Evolutionary conservation across 2,797 vertebrate species (phyloP).

Genomic region (Mormyrus hasselquistii): DNA sequence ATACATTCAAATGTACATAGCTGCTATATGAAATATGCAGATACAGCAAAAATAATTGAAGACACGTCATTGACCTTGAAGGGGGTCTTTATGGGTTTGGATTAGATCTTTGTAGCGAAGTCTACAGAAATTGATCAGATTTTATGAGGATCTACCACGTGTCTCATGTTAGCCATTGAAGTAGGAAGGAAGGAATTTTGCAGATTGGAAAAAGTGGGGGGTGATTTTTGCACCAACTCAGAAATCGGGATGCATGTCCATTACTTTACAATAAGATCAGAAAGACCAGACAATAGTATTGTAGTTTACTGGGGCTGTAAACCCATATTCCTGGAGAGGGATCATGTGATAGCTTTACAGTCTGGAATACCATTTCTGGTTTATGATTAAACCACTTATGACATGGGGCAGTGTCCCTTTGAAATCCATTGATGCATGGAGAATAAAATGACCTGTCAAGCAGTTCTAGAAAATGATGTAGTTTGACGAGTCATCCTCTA

Average conservation of each 20-base stretch:
- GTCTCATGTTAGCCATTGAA: not conserved
- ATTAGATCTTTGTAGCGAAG: not conserved
- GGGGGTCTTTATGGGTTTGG: not conserved
- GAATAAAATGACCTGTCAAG: slow-evolving; percentile 3
- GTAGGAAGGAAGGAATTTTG: not conserved
- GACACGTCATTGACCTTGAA: not conserved
- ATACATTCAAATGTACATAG: not conserved
- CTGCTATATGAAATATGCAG: not conserved
- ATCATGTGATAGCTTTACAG: not conserved
- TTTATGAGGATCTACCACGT: not conserved
- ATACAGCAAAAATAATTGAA: not conserved
- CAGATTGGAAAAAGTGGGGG: not conserved
- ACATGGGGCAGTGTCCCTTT: slow-evolving; percentile 7
- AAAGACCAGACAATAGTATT: not conserved
- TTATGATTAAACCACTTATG: slow-evolving; percentile 17
- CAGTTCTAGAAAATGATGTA: not conserved
- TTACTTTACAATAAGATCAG: not conserved
- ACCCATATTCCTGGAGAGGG: not conserved
- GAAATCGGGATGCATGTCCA: not conserved
- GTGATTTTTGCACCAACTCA: not conserved
- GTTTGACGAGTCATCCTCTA: slow-evolving; percentile 5
- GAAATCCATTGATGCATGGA: slow-evolving; percentile 9
- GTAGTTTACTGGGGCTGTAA: not conserved
- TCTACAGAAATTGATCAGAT: not conserved
- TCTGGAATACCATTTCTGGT: not conserved